Base-by-base conservation (phyloP, 2,797 vertebrate species). In the Carapus acus region DNA sequence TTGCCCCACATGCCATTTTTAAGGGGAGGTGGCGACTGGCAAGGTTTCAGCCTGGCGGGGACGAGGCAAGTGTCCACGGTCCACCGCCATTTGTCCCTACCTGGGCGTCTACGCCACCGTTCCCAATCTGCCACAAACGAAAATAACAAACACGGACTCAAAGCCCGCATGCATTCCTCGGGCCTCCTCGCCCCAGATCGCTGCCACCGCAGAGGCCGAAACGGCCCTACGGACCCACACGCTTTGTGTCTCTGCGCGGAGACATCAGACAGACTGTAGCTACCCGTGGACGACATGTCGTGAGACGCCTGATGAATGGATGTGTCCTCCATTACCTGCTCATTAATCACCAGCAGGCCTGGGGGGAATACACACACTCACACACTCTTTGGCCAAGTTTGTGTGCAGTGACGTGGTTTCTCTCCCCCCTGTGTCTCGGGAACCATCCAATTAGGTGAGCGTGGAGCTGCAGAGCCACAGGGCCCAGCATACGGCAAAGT, bases 101-200 rank as follows among this genome's bases (percentile, higher is more conserved):
- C n/a, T n/a, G n/a, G n/a, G n/a, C n/a, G n/a, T n/a, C n/a, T n/a
- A n/a, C n/a, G n/a, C n/a, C n/a, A n/a, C n/a, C n/a, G n/a, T n/a
- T n/a, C n/a, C n/a, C n/a, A n/a, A n/a, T n/a, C 17, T 54, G 73
- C 76, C 73, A 71, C 62, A 61, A 62, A 56, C 38, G 52, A 68
- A 80, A 80, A 76, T 69, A 77, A 73, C 76, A 65, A 75, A 79
- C 76, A 76, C 73, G 71, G 72, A 62, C 58, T 71, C 46, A 45
- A n/a, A 58, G 57, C 65, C 65, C 21, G 69, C 67, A 69, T 52
- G 38, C 78, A 84, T 81, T 76, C 76, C 75, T 68, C 9, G 1
- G 27, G 19, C 47, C 68, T 61, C 36, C 37, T 69, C 67, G 48
- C 45, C 43, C 71, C 40, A 67, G 65, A 73, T 37, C n/a, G n/a